Conservation (phyloP, 1,140 invertebrate genomes). For the Anoplophora glabripennis region DNA sequence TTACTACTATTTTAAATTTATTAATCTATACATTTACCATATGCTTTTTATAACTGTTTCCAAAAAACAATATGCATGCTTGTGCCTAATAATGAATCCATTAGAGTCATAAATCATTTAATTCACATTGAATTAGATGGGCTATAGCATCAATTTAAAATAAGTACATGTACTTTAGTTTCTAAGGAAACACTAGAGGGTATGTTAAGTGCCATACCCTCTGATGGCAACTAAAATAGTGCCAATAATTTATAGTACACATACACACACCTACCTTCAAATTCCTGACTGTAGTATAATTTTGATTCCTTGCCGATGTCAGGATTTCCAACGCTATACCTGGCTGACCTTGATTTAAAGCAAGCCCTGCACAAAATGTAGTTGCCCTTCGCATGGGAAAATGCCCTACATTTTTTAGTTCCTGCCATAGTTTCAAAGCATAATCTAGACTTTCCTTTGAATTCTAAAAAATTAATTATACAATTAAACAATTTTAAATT, state of each 20-base stretch:
- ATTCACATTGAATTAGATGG: too few species aligned
- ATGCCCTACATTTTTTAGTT: constrained; percentile 56
- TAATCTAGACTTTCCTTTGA: constrained; percentile 66
- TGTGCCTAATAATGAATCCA: too few species aligned
- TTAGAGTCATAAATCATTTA: too few species aligned
- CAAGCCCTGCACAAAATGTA: constrained; percentile 62
- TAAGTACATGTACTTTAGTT: too few species aligned
- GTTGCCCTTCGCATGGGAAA: constrained; percentile 58
- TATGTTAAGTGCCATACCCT: too few species aligned
- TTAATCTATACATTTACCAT: too few species aligned
- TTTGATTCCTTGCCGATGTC: constrained; percentile 49
- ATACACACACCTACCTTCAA: constrained; percentile 55
- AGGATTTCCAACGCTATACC: constrained; percentile 67
- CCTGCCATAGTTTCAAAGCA: constrained; percentile 59
- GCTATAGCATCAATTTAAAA: too few species aligned
- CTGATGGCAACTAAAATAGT: background rate
- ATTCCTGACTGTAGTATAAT: constrained; percentile 67
- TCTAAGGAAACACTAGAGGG: too few species aligned
- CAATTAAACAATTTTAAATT: background rate
- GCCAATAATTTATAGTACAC: background rate
- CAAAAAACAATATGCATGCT: too few species aligned
- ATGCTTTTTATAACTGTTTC: too few species aligned
- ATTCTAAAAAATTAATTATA: constrained; percentile 57
- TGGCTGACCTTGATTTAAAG: constrained; percentile 66
- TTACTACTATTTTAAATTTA: too few species aligned